Percentiles rank a stretch among this genome's conserved stretches.
phyloP scores from a whole-genome alignment of 1,140 invertebrate genomes.

The Linepithema humile region DNA sequence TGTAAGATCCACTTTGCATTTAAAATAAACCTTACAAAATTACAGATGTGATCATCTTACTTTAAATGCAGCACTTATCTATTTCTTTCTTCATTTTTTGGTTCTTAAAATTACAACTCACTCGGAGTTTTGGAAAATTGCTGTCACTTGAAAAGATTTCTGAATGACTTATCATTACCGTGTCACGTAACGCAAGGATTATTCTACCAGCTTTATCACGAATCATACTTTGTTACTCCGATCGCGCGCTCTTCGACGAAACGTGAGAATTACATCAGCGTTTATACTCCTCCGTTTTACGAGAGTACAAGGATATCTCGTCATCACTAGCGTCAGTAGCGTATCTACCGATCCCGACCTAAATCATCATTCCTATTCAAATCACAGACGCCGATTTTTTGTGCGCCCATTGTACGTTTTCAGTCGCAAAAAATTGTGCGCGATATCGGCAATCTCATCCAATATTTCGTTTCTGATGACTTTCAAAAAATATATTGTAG shows the following conservation, averaged over 20 bases:
- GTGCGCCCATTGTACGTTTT: not conserved
- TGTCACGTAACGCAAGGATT: not conserved
- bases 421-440: not conserved
- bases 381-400: constrained; percentile 22
- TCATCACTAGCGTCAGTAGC: constrained; percentile 37
- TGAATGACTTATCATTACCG: not conserved
- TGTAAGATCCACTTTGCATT: not conserved
- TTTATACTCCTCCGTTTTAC: constrained; percentile 40
- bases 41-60: not conserved
- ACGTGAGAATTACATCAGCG: constrained; percentile 43
- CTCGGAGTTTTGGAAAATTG: not conserved
- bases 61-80: not conserved
- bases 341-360: constrained; percentile 27
- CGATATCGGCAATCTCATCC: not conserved
- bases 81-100: not conserved
- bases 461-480: not conserved
- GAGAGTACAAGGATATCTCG: constrained; percentile 47
- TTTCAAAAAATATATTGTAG: not conserved
- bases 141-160: not conserved
- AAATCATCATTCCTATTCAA: constrained; percentile 18
- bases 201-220: not conserved
- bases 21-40: not conserved
- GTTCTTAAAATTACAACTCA: not conserved
- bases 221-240: constrained; percentile 15
- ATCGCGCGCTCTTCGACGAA: not conserved